Percentiles rank a stretch among this genome's conserved stretches.
Evolutionary conservation across 1,140 invertebrate genomes (phyloP).

Genomic region (Heliconius congener): DNA sequence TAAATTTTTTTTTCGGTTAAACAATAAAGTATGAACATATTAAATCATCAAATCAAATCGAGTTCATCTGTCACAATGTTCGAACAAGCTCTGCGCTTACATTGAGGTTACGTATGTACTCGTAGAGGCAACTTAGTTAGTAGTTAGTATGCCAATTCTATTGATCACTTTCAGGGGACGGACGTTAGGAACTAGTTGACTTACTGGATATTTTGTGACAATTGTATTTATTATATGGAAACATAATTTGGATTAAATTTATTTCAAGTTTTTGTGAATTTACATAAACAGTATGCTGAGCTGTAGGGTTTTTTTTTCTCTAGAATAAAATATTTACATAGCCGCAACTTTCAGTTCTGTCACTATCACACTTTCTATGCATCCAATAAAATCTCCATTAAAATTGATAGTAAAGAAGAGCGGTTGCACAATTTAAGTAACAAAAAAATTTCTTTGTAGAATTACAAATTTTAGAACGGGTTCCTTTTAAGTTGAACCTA

Average conservation of each 20-base stretch:
- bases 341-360: too few species aligned
- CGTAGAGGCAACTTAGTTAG: neutral
- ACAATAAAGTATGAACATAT: too few species aligned
- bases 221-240: too few species aligned
- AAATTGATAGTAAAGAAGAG: neutral
- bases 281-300: neutral
- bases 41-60: too few species aligned
- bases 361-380: too few species aligned
- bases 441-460: conserved; percentile 6
- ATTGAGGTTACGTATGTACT: neutral
- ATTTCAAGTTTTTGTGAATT: neutral
- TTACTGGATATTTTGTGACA: too few species aligned
- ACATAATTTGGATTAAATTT: too few species aligned
- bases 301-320: too few species aligned
- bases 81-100: neutral
- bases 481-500: neutral
- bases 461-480: conserved; percentile 1
- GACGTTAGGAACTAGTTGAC: neutral
- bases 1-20: too few species aligned
- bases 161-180: neutral
- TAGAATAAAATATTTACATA: too few species aligned
- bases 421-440: neutral
- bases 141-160: neutral
- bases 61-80: neutral
- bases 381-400: neutral